These are phyloP conservation scores for Gallinago undulata DNA, from an alignment of 2,113 vertebrate genomes.

Conservation along the genomic window DNA sequence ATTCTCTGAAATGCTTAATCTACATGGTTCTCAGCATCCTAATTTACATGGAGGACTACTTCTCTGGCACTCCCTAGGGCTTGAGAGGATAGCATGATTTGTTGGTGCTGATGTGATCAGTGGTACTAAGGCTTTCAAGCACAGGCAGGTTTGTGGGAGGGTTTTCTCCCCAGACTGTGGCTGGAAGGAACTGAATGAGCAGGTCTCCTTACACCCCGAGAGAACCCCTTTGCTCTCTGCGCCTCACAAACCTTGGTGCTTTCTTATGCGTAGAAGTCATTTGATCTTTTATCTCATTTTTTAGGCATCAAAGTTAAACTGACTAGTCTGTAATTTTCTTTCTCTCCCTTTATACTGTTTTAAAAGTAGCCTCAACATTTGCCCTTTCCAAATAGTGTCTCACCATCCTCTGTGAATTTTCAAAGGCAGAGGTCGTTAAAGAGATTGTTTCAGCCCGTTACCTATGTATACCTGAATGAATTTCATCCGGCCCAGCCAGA, in stretches of 20 bases:
- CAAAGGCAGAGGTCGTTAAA: background rate
- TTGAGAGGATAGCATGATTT: background rate
- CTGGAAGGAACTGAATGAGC: background rate
- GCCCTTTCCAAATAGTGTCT: background rate
- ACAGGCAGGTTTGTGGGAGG: rapidly evolving
- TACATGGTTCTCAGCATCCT: background rate
- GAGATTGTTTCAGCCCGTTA: background rate
- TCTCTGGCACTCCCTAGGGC: background rate
- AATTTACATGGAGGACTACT: background rate
- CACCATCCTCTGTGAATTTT: background rate
- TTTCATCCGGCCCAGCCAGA: background rate
- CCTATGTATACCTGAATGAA: background rate
- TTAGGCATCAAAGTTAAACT: background rate
- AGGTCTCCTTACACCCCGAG: background rate
- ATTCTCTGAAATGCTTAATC: background rate
- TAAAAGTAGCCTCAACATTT: background rate
- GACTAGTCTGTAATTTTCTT: background rate
- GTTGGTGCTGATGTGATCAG: background rate
- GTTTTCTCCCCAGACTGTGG: background rate
- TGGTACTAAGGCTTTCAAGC: background rate
- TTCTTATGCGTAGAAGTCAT: rapidly evolving
- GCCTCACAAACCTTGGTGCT: background rate
- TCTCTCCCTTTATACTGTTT: background rate
- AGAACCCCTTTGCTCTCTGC: background rate
- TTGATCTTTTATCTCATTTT: background rate